Evolutionary conservation across 1,140 invertebrate genomes (phyloP), one percentile per base, ranked within the genome.

Genomic region (Drosophila neocordata): DNA sequence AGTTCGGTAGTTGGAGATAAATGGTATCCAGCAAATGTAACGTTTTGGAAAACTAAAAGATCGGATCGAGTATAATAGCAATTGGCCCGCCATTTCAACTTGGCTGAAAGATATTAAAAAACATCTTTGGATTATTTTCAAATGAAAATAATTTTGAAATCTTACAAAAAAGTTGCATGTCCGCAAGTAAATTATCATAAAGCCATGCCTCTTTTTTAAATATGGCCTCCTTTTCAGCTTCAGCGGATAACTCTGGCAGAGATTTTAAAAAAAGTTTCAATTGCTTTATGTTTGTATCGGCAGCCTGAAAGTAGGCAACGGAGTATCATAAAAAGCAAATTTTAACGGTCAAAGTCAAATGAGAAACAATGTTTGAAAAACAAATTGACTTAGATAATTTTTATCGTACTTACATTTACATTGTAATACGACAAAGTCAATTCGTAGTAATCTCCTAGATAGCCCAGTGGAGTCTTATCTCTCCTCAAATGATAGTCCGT

Each of bases 31-130:
- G 34, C 51, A 0, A 31, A 6, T 5, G 69, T 65, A 0, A 93
- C 65, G 3, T 93, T 83, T 64, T 93, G 91, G 1, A 93, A 72
- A 0, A 93, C 85, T 3, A 92, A 57, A 8, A 92, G 41, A 66
- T 93, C 83, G 0, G 83, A 38, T 0, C 91, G 91, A 0, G 77
- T 69, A 6, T 83, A 84, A 64, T 84, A 91, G 27, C 92, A 92
- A 11, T 62, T 56, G 6, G 82, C 59, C 2, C 72, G 68, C 89
- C 89, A 91, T 62, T 56, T 91, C 62, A 31, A 13, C 1, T 57
- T 57, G 5, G 80, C 89, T 91, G 51, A 12, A n/a, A 8, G 12
- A 24, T 7, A 35, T 11, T 0, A 67, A 48, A 9, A 3, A 3
- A 11, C 8, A 35, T 22, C 8, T 53, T 53, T 38, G 0, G 27